Evolutionary conservation across 2,888 invertebrate species (phyloP), one percentile per base, ranked within the genome.

Genomic region (Lissonota sp.): DNA sequence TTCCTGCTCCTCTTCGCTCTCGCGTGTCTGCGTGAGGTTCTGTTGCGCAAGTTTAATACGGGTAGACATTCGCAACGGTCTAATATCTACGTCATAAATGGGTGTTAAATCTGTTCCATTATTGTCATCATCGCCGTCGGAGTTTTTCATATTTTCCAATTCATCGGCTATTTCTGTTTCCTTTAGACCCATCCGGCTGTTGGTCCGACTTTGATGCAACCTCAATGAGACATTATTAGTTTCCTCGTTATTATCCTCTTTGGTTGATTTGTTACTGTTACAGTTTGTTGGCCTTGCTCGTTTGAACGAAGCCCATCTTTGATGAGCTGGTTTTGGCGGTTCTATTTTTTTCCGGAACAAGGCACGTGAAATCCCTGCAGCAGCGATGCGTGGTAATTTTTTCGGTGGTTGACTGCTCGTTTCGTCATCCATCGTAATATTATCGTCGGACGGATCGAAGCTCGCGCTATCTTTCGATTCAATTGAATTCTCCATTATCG

Each of bases 331-430:
- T 80, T 78, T 87, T 0, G 87, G 85, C 8, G 88, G 87, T 63
- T 58, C 10, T 26, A 88, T 82, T 79, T 86, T 84, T 71, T 84
- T 81, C 16, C 88, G 86, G 84, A 83, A 83, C 4, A 55, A 5
- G n/a, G 62, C 14, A 62, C 1, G 26, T 55, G n/a, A 64, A 42
- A 62, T 60, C 10, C 79, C 72, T 6, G 70, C 58, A 7, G 80
- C 53, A 4, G 39, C 6, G 64, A 26, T 16, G 67, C 40, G 67
- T 53, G 63, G 57, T 12, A 44, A 7, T 42, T 64, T 73, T 42
- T 39, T 83, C 37, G n/a, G 77, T 62, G 64, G 58, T 8, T 42
- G 12, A 14, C 14, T 58, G 51, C 46, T 62, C 16, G 6, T 58
- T 62, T 62, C 63, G 39, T 71, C 39, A n/a, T 84, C 84, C n/a